Base-by-base conservation (phyloP, 1,140 invertebrate genomes). In the Oppia nitens region DNA sequence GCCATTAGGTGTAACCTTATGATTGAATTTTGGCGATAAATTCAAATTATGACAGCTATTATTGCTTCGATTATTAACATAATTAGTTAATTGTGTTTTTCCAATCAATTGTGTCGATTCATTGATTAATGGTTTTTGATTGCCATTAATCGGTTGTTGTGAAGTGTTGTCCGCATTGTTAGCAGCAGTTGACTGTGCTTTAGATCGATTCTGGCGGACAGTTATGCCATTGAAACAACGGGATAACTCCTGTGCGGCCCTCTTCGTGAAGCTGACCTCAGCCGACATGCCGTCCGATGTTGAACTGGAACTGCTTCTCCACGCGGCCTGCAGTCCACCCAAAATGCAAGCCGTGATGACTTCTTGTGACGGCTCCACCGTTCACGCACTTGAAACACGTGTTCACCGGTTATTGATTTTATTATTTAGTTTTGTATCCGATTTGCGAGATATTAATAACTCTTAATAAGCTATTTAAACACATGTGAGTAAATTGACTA, bases 151-250 rank as follows among this genome's bases (percentile, higher is more conserved):
- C 45, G 45, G 14, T 4, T 51, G 6, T 23, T 51, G 48, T 24
- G 64, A 23, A 32, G 52, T 55, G 45, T 47, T 55, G 65, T 61
- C 24, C 64, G 61, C 40, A 68, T 60, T 65, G 70, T 59, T 68
- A 26, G 2, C 4, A 29, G 69, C 12, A 2, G 25, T 40, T 68
- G 69, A n/a, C 62, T 68, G 24, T 66, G 66, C 9, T 68, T 6
- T 14, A 21, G 25, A 3, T 68, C n/a, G 23, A 40, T 28, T 29
- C 32, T 40, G 50, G 62, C 48, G 55, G 62, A 87, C 74, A 25
- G 83, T 82, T 66, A 87, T 75, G 29, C 85, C 85, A 68, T 85
- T 88, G 73, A 89, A 88, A 63, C 86, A 79, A 66, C 87, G 86
- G 55, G 84, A 83, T 58, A 89, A 73, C 72, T 89, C 85, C 55